Percentiles rank a stretch among this genome's conserved stretches.
phyloP scores from a whole-genome alignment of 2,888 invertebrate genomes.

The Drosophila macrospina region DNA sequence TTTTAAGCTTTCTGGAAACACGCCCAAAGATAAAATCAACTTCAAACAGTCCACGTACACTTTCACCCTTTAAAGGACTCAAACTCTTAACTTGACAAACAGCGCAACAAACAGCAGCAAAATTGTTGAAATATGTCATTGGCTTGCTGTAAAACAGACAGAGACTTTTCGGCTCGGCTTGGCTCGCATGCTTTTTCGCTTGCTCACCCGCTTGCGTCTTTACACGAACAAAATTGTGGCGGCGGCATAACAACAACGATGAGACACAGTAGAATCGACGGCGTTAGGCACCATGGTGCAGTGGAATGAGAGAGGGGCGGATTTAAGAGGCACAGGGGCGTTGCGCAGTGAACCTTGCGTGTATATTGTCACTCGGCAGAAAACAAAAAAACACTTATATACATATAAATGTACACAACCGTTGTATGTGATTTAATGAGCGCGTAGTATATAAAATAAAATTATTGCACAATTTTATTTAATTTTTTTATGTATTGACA shows the following conservation, averaged over 20 bases:
- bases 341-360: slow-evolving; percentile 79
- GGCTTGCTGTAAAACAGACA: slow-evolving; percentile 22
- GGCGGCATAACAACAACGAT: slow-evolving; percentile 77
- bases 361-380: slow-evolving; percentile 51
- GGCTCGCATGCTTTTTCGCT: slow-evolving; percentile 12
- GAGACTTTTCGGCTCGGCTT: slow-evolving; percentile 26
- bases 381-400: slow-evolving; percentile 32
- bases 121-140: slow-evolving; percentile 74
- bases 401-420: slow-evolving; percentile 20
- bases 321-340: slow-evolving; percentile 52
- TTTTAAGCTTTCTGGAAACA: slow-evolving; percentile 31
- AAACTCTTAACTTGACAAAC: slow-evolving; percentile 27
- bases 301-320: slow-evolving; percentile 35
- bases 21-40: slow-evolving; percentile 15
- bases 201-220: slow-evolving; percentile 18
- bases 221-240: slow-evolving; percentile 57
- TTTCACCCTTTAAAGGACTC: slow-evolving; percentile 79
- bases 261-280: slow-evolving; percentile 51
- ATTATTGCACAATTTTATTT: slow-evolving; percentile 76
- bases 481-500: slow-evolving; percentile 59
- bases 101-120: slow-evolving; percentile 37
- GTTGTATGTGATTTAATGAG: slow-evolving; percentile 33
- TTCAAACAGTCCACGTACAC: slow-evolving; percentile 41
- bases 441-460: slow-evolving; percentile 48
- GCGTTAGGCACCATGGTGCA: slow-evolving; percentile 55